Evolutionary conservation across 2,888 invertebrate genomes (phyloP).

Genomic region (Nemurella pictetii): DNA sequence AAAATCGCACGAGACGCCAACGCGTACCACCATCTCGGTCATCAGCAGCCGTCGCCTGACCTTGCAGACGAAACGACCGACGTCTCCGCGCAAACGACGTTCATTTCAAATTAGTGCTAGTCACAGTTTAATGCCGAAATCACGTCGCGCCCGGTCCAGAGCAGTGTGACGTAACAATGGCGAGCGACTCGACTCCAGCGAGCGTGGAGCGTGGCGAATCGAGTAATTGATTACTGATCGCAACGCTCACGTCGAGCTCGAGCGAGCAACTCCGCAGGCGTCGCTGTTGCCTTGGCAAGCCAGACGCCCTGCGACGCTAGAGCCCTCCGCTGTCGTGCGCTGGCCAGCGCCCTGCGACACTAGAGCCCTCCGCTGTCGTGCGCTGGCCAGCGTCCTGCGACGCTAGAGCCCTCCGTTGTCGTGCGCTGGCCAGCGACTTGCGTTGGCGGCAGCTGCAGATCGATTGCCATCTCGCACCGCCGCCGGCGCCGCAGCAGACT

Average conservation of each 20-base stretch:
- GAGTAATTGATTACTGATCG: not conserved
- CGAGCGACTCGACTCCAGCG: too few species aligned
- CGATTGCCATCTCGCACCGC: not conserved
- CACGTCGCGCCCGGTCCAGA: not conserved
- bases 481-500: not conserved
- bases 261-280: not conserved
- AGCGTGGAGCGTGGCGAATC: not conserved
- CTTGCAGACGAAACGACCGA: not conserved
- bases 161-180: not conserved
- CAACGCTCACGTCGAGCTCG: not conserved
- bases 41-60: not conserved
- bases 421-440: not conserved
- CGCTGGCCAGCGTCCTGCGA: not conserved
- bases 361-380: too few species aligned
- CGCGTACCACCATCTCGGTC: not conserved
- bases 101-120: not conserved
- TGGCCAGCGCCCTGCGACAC: too few species aligned
- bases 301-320: too few species aligned
- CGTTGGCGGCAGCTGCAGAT: not conserved
- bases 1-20: not conserved
- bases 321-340: too few species aligned
- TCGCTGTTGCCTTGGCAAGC: too few species aligned
- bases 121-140: not conserved
- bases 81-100: not conserved
- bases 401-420: not conserved